These are phyloP conservation scores for Anodontia alba DNA, from an alignment of 2,888 invertebrate genomes.

Conservation along the genomic window DNA sequence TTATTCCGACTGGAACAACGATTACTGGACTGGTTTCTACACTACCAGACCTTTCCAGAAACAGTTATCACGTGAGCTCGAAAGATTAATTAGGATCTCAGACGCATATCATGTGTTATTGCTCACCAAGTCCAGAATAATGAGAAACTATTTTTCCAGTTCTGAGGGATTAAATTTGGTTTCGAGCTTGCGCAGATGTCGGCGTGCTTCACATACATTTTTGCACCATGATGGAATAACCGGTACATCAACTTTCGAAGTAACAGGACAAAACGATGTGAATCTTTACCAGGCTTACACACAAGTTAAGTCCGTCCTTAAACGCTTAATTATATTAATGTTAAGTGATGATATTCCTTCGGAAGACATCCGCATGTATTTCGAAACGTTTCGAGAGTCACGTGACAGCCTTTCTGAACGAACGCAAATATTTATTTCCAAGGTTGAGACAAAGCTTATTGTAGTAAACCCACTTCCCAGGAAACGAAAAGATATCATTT, in stretches of 20 bases:
- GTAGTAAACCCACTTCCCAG: neutral
- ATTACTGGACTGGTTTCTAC: slow-evolving; percentile 99
- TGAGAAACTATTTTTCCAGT: neutral
- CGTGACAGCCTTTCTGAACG: neutral
- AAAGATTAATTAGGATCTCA: neutral
- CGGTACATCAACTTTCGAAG: neutral
- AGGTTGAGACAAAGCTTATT: neutral
- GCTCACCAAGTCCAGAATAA: neutral
- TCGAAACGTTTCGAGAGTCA: neutral
- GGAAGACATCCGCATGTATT: neutral
- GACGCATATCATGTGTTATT: neutral
- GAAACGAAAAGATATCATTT: neutral
- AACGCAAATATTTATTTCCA: neutral
- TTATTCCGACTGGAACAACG: slow-evolving; percentile 93
- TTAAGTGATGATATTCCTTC: neutral
- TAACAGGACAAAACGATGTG: neutral
- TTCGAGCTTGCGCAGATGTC: neutral
- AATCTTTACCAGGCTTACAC: neutral
- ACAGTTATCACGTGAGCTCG: slow-evolving; percentile 87
- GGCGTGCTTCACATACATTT: neutral
- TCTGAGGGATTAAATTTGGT: neutral
- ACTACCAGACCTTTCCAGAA: slow-evolving; percentile 91
- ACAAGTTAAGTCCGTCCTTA: neutral
- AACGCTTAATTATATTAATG: neutral
- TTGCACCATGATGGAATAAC: neutral